Evolutionary conservation across 2,888 invertebrate genomes (phyloP).

Genomic region (Ferdinandea cuprea): DNA sequence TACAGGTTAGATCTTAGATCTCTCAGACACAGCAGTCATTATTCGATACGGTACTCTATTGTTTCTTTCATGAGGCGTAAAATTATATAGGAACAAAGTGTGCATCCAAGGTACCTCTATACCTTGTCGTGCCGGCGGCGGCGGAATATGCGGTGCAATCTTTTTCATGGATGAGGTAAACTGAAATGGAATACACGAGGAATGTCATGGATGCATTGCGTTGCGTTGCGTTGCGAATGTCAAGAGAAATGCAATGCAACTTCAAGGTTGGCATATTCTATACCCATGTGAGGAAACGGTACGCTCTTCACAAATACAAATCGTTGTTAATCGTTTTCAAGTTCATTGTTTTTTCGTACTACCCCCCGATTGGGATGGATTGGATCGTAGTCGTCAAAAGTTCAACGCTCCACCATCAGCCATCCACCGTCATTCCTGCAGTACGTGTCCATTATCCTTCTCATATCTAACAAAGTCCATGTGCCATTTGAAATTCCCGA

Average conservation of each 20-base stretch:
- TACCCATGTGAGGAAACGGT: conserved; percentile 13
- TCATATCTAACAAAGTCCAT: not conserved
- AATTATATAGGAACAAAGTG: conserved; percentile 56
- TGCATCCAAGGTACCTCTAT: conserved; percentile 27
- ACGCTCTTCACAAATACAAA: conserved; percentile 47
- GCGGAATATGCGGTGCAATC: conserved; percentile 54
- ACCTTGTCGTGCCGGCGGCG: conserved; percentile 35
- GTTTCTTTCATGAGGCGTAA: conserved; percentile 30
- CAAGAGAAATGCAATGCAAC: conserved; percentile 53
- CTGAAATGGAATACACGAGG: conserved; percentile 65
- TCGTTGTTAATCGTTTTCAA: not conserved
- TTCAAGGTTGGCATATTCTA: conserved; percentile 40
- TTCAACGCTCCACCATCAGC: not conserved
- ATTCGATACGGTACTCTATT: conserved; percentile 34
- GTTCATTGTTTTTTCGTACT: not conserved
- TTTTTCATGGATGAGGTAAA: conserved; percentile 64
- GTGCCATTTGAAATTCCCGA: conserved; percentile 3
- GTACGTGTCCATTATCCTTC: conserved; percentile 1
- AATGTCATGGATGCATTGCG: conserved; percentile 71
- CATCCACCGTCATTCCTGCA: not conserved
- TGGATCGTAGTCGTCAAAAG: not conserved
- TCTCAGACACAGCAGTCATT: conserved; percentile 8
- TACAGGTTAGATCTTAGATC: conserved; percentile 21
- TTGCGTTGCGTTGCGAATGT: conserved; percentile 43
- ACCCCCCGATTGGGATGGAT: too few relatives aligned